Evolutionary conservation across 2,888 invertebrate species (phyloP), one percentile per base, ranked within the genome.

Genomic region (Brassicogethes aeneus): DNA sequence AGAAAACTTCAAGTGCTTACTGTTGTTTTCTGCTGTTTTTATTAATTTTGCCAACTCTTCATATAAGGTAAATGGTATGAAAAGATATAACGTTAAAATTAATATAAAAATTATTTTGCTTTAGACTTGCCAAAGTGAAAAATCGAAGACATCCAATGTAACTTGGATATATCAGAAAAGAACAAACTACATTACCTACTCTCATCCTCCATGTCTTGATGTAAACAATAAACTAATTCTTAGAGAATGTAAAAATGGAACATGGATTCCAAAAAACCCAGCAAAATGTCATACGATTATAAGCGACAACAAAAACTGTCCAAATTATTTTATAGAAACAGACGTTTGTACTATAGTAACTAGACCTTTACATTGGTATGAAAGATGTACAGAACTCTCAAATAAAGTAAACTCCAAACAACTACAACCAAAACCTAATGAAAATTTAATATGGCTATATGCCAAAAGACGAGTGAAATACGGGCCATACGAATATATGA

Each of bases 341-440:
- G 45, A 43, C 16, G 45, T 50, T n/a, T 71, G 70, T 37, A 31
- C 68, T 2, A 59, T 57, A 43, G 52, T 67, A 15, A 65, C 66
- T 0, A 30, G 55, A 3, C 29, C 52, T 1, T 47, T 57, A 23
- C 42, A 39, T 5, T 61, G 62, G 54, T 47, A 60, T 10, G 37
- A 43, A n/a, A 41, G 43, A 10, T 52, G 48, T 34, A 50, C 53
- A 13, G 3, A 59, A 57, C n/a, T 55, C 53, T 46, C 47, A 41
- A 43, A 49, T 38, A 15, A 33, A 45, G 56, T 51, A 42, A 57
- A 40, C 36, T 47, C 17, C 17, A 16, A 15, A 16, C 40, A 35
- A 46, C 55, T 42, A 34, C 44, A 23, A 23, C 23, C 23, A 23
- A 23, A 23, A 23, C 10, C 23, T 7, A 34, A 42, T 10, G 34